Percentiles rank a stretch among this genome's conserved stretches.
phyloP scores from a whole-genome alignment of 2,113 vertebrate genomes.

The Dromas ardeola region DNA sequence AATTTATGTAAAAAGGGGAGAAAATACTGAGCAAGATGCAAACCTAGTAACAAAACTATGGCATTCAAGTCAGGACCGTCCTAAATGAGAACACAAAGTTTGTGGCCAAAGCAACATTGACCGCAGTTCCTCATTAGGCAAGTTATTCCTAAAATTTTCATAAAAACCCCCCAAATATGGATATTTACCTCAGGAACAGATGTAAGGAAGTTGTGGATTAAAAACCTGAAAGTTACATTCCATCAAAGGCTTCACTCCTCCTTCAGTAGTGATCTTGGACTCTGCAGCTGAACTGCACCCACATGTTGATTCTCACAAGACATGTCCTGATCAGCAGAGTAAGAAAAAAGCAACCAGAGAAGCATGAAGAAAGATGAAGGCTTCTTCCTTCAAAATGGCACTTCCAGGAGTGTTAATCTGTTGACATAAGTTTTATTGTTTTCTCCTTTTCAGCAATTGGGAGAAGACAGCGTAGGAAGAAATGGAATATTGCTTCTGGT shows the following conservation, averaged over 20 bases:
- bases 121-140: neutral
- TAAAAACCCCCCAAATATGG: rapidly evolving
- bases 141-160: neutral
- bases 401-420: neutral
- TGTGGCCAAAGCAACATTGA: neutral
- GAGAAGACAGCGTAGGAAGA: neutral
- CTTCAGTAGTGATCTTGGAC: neutral
- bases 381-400: neutral
- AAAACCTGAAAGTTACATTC: neutral
- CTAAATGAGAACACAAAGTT: neutral
- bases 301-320: neutral
- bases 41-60: neutral
- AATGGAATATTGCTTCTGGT: neutral
- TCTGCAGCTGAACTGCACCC: neutral
- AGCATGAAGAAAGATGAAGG: neutral
- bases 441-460: neutral
- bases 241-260: neutral
- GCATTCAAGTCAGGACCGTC: neutral
- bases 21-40: neutral
- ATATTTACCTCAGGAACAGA: neutral
- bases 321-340: neutral
- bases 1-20: neutral
- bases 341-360: neutral
- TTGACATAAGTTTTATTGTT: neutral
- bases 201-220: neutral